Base-by-base conservation (phyloP, 2,888 invertebrate species). In the Scaeva pyrastri region DNA sequence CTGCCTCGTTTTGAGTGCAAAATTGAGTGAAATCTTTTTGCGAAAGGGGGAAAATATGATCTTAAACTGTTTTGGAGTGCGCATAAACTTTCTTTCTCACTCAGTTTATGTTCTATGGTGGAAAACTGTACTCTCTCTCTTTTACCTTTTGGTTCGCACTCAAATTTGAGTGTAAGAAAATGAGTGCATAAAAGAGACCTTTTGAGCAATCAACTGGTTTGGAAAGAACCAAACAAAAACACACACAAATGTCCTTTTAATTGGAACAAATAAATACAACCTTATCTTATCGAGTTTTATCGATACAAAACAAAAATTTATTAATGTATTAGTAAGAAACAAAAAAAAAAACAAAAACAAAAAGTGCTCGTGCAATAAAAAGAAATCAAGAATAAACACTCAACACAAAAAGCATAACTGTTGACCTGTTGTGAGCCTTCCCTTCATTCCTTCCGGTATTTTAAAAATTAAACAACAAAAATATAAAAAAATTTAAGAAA, bases 241-340 rank as follows among this genome's bases (percentile, higher is more conserved):
- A 52, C 23, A 41, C 36, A 66, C 21, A 50, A 52, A 52, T 52
- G 55, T 77, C 56, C 68, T 58, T 62, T 58, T 55, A 74, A 74
- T 80, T 77, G 76, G 73, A 76, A 73, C 48, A 60, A 68, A 76
- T 52, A 76, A 56, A 73, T 39, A 68, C 55, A 73, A 55, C 60
- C 48, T 73, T 80, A 80, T 70, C 85, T 77, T 64, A 85, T 85
- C 85, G 85, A 85, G 85, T 85, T 85, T 85, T 85, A 85, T 85
- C 85, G 85, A 85, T 85, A 85, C 60, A 80, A 80, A 68, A 58
- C 31, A 56, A 45, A 68, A 56, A 76, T 19, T 31, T 19, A 36
- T 66, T 19, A 68, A 75, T 79, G 43, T 76, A 72, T 76, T 68
- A 72, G 68, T 80, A 85, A 79, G 73, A 76, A 77, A n/a, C n/a